Evolutionary conservation across 2,888 invertebrate genomes (phyloP).

Genomic region (Leptinotarsa peninsularis): DNA sequence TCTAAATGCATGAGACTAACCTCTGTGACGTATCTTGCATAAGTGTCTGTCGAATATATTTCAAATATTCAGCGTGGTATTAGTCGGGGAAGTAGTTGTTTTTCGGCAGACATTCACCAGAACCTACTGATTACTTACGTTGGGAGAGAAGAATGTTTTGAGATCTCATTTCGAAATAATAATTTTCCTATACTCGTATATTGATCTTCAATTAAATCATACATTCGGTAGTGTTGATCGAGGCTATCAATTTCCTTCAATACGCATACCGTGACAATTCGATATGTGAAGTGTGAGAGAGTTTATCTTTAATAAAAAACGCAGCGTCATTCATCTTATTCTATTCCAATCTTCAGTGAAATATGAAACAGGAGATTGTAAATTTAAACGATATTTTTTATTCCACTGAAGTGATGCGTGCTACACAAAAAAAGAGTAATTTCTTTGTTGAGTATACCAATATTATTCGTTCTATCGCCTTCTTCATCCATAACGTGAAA

Average conservation of each 20-base stretch:
- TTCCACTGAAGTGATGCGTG: constrained; percentile 28
- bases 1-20: constrained; percentile 30
- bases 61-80: too few species aligned
- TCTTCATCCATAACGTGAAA: constrained; percentile 40
- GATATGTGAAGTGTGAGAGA: constrained; percentile 13
- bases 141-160: too few species aligned
- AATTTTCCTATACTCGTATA: too few species aligned
- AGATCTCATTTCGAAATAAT: too few species aligned
- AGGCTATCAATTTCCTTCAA: not conserved
- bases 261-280: not conserved
- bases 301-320: constrained; percentile 44
- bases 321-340: constrained; percentile 53
- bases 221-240: not conserved
- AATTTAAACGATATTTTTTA: constrained; percentile 50
- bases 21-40: too few species aligned
- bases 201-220: too few species aligned
- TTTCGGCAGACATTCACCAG: too few species aligned
- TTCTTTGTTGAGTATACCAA: constrained; percentile 26
- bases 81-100: too few species aligned
- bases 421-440: constrained; percentile 31
- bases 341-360: constrained; percentile 55
- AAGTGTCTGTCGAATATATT: too few species aligned
- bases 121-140: too few species aligned
- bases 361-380: constrained; percentile 57
- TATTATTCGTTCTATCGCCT: constrained; percentile 14